Percentiles rank a stretch among this genome's conserved stretches.
Evolutionary conservation across 2,888 invertebrate species (phyloP).

Genomic region (Strigamia crassipes): DNA sequence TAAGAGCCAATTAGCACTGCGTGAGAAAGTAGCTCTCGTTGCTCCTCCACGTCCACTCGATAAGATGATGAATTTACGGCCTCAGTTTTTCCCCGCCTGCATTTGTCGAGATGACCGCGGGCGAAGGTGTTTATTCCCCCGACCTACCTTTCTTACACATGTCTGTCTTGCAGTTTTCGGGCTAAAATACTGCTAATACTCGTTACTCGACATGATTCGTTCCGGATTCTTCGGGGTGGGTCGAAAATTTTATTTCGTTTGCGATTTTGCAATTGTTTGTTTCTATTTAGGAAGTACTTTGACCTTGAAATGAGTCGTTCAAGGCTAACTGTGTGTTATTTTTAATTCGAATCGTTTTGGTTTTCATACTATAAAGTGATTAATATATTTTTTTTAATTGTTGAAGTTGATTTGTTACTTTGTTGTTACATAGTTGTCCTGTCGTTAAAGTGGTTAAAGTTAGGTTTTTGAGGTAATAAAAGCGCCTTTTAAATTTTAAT

Average conservation of each 20-base stretch:
- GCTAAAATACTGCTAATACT: background rate
- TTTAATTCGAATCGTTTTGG: slow-evolving; percentile 7
- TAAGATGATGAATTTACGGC: slow-evolving; percentile 42
- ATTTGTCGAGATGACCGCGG: slow-evolving; percentile 40
- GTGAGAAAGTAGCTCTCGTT: slow-evolving; percentile 31
- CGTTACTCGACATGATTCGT: background rate
- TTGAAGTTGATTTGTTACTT: background rate
- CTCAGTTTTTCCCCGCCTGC: background rate
- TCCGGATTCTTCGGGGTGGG: background rate
- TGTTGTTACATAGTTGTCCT: background rate
- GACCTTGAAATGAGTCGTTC: slow-evolving; percentile 37
- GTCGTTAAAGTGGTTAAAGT: background rate
- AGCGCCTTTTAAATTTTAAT: background rate
- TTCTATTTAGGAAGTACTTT: background rate
- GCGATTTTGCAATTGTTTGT: background rate
- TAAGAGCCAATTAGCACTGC: slow-evolving; percentile 34
- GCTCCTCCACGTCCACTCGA: slow-evolving; percentile 40
- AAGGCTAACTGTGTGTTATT: slow-evolving; percentile 13
- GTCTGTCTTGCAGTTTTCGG: slow-evolving; percentile 15
- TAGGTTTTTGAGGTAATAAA: background rate
- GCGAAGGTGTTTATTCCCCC: slow-evolving; percentile 31
- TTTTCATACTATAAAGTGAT: background rate
- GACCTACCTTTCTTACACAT: background rate
- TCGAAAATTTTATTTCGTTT: background rate
- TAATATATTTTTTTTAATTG: background rate